Evolutionary conservation across 2,888 invertebrate genomes (phyloP), one percentile per base, ranked within the genome.

Genomic region (Lasioglossum figueresi): DNA sequence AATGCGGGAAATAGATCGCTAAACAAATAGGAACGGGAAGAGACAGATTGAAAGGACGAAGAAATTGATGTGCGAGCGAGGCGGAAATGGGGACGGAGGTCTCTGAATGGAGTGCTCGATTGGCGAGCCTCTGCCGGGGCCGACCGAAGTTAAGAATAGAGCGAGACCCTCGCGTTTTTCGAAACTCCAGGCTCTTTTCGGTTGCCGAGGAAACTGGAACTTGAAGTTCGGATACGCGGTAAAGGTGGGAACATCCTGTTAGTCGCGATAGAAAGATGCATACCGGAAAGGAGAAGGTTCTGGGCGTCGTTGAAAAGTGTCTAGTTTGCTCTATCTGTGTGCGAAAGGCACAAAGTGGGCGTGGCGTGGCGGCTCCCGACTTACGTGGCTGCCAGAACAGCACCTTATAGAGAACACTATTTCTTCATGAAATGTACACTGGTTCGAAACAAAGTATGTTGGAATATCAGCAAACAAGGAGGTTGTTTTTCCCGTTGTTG

Each of bases 1-100:
- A 85, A 79, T 76, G 45, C 76, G 87, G 82, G 81, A 74, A 82
- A 82, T 80, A 72, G 82, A 85, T 82, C 72, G 85, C 76, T 82
- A 70, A 85, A 85, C 79, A 82, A 82, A 85, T 82, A 85, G 79
- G 56, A 48, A 79, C 76, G 66, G 72, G 79, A 76, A 74, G 70
- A 78, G 63, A 76, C 74, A 85, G 77, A 80, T 84, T 85, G 85
- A 88, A 80, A 76, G 82, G 73, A 40, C 45, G 63, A 70, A 80
- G 85, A 80, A 78, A 82, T 78, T 76, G 84, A 82, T 84, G 84
- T 74, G 83, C 74, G 48, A 56, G 56, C 56, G 52, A 52, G 79
- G 19, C 59, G 52, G 66, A 74, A 78, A 72, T 71, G 63, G 72
- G 85, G 78, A 43, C 23, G 71, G 31, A 45, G 70, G 71, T n/a